phyloP scores from a whole-genome alignment of 2,113 vertebrate species.

The Grammatotria lemairii region DNA sequence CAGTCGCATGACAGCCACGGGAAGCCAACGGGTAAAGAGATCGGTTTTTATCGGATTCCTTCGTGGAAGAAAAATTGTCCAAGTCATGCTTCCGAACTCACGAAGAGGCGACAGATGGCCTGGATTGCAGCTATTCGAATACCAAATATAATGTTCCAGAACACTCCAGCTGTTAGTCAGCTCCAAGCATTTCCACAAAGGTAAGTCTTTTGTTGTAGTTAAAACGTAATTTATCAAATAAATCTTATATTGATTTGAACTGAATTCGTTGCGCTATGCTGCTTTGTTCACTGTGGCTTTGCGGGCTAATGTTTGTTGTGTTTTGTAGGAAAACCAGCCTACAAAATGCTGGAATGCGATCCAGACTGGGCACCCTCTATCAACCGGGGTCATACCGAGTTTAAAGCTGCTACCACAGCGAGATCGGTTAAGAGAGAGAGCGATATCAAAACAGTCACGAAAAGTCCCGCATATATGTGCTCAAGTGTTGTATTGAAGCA shows the following conservation, averaged over 20 bases:
- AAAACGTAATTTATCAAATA: background rate
- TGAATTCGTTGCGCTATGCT: background rate
- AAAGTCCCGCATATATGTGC: rapidly evolving
- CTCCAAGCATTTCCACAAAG: background rate
- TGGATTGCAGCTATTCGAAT: background rate
- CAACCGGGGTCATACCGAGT: rapidly evolving
- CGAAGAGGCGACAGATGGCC: background rate
- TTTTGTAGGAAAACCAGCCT: background rate
- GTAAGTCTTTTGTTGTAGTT: background rate
- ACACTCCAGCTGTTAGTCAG: background rate
- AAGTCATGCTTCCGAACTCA: background rate
- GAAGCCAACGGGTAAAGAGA: background rate
- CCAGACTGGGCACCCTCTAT: rapidly evolving
- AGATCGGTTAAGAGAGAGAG: background rate
- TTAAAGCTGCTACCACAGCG: rapidly evolving
- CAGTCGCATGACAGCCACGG: background rate
- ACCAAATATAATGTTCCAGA: background rate
- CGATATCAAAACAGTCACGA: background rate
- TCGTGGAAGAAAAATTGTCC: background rate
- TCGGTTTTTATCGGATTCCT: background rate
- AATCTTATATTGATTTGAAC: background rate
- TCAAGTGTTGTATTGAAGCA: rapidly evolving
- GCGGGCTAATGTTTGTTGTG: background rate
- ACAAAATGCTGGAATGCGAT: background rate
- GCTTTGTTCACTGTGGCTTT: background rate